Evolutionary conservation across 2,113 vertebrate genomes (phyloP).

Genomic region (Cyrtonyx montezumae): DNA sequence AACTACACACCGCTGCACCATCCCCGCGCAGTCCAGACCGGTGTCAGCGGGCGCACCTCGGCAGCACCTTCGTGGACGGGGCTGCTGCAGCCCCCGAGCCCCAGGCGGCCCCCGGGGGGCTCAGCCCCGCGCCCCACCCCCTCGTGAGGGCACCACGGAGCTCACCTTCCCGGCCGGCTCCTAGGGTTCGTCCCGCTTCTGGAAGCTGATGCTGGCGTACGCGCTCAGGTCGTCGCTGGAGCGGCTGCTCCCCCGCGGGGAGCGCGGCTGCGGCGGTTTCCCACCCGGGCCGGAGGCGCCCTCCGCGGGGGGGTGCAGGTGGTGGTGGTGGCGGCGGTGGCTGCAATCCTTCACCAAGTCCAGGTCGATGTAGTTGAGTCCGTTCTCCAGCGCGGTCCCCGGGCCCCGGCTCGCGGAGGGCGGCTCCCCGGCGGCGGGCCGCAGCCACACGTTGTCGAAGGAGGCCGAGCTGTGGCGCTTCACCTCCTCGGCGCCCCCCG

Average conservation of each 20-base stretch:
- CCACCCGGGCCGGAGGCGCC: slow-evolving; percentile 29
- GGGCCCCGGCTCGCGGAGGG: slow-evolving; percentile 30
- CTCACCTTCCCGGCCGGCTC: slow-evolving; percentile 80
- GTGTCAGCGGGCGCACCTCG: background rate
- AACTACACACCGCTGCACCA: background rate
- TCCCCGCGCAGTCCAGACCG: background rate
- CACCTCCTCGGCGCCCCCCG: slow-evolving; percentile 73
- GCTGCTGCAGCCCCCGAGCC: background rate
- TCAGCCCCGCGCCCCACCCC: no score
- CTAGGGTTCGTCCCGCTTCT: slow-evolving; percentile 82
- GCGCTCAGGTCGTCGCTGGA: slow-evolving; percentile 81
- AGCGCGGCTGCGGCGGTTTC: slow-evolving; percentile 51
- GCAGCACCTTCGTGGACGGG: background rate
- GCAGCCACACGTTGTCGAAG: slow-evolving; percentile 88
- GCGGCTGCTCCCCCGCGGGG: slow-evolving; percentile 63
- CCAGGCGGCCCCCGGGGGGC: no score
- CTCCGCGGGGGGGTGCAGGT: slow-evolving; percentile 50
- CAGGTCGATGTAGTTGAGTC: slow-evolving; percentile 90
- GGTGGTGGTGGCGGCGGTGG: slow-evolving; percentile 48
- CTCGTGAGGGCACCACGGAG: background rate
- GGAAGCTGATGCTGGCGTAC: slow-evolving; percentile 90
- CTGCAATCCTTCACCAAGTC: slow-evolving; percentile 84
- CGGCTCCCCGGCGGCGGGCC: slow-evolving; percentile 67
- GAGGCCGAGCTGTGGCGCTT: slow-evolving; percentile 89
- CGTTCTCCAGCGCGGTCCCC: slow-evolving; percentile 75